Percentiles rank a stretch among this genome's conserved stretches.
phyloP scores from a whole-genome alignment of 2,888 invertebrate species.

The Xestia rhomboidea region DNA sequence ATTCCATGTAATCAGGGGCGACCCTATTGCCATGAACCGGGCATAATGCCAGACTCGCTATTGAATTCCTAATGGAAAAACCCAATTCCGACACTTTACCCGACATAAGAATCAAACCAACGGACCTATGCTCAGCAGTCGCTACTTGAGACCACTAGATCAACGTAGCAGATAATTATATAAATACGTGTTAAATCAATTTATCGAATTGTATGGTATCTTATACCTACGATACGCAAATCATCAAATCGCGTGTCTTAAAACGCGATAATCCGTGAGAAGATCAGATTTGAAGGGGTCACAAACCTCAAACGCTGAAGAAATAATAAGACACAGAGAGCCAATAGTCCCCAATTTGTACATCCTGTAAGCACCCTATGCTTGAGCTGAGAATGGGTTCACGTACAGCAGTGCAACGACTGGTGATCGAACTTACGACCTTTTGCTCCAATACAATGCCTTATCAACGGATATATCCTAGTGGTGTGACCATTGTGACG shows the following conservation, averaged over 20 bases:
- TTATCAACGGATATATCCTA: background rate
- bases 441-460: background rate
- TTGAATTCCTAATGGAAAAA: background rate
- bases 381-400: slow-evolving; percentile 1
- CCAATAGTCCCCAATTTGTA: slow-evolving; percentile 3
- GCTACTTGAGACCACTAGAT: background rate
- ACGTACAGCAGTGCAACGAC: slow-evolving; percentile 1
- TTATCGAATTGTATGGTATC: background rate
- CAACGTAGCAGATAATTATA: background rate
- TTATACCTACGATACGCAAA: background rate
- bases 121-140: background rate
- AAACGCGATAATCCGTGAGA: background rate
- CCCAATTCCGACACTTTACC: background rate
- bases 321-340: background rate
- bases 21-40: background rate
- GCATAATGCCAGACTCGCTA: background rate
- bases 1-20: no score
- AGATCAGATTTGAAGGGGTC: background rate
- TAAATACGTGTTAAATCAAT: background rate
- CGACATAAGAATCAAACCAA: background rate
- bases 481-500: background rate
- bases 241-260: background rate
- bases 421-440: background rate
- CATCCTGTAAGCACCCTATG: background rate
- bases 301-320: background rate